These are phyloP conservation scores for Galemys pyrenaicus DNA, from an alignment of 2,113 vertebrate genomes.

Conservation along the genomic window DNA sequence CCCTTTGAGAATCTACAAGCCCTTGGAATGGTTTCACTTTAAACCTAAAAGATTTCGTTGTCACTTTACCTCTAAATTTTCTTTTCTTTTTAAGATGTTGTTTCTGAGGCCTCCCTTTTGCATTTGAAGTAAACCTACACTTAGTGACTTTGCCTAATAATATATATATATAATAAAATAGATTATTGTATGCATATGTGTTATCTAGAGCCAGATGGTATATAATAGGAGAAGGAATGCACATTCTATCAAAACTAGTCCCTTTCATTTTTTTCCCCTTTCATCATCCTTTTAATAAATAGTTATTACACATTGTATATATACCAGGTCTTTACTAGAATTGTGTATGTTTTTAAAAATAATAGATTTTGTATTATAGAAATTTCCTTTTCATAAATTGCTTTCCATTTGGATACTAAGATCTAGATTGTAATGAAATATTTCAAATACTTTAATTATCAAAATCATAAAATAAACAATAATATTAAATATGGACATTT, in stretches of 20 bases:
- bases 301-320: not conserved
- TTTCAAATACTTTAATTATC: not conserved
- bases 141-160: conserved; percentile 5
- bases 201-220: not conserved
- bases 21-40: conserved; percentile 45
- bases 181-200: not conserved
- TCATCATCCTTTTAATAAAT: conserved; percentile 33
- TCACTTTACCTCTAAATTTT: conserved; percentile 49
- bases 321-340: not conserved
- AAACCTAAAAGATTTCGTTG: conserved; percentile 40
- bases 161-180: not conserved
- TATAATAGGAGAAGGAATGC: no score
- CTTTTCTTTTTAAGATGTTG: no score
- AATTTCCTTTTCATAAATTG: conserved; percentile 28
- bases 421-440: conserved; percentile 5
- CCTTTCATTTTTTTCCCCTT: conserved; percentile 57
- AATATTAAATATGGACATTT: not conserved
- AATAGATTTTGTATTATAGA: not conserved
- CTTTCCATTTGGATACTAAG: not conserved
- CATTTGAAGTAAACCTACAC: conserved; percentile 46
- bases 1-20: not conserved
- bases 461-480: conserved; percentile 7
- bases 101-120: not conserved
- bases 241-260: not conserved
- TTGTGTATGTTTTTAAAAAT: not conserved